Base-by-base conservation (phyloP, 2,113 vertebrate species). In the Malurus alboscapulatus region DNA sequence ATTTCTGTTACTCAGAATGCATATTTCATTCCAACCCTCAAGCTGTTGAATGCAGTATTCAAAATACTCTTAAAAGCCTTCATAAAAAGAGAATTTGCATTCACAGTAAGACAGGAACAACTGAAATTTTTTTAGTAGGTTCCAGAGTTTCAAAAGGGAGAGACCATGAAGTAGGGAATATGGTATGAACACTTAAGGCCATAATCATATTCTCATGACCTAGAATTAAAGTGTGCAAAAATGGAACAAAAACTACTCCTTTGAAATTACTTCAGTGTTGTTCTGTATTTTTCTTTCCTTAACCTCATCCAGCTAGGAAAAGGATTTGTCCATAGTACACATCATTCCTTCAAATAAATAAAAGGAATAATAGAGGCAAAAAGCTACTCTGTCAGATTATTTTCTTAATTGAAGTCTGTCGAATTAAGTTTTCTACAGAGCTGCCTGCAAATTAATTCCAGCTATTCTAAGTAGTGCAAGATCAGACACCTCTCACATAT, bases 181-280 rank as follows among this genome's bases (percentile, higher is more conserved):
- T 0, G 65, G 7, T 27, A 50, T 0, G 0, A 84, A 67, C 36
- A 67, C 14, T 7, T 2, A 55, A 61, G 9, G 20, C 34, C 12
- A 25, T 20, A 77, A 8, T 24, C 44, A 57, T 32, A 12, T 51
- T 71, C 15, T 32, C 47, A 7, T 42, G n/a, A 79, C 15, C 27
- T 42, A 22, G 6, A 90, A 55, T 8, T 62, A 55, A 80, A 80
- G 24, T 0, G 0, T 25, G 26, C 19, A 76, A 65, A 47, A 4
- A 4, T 10, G 4, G 21, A 83, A 86, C 7, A 73, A 81, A 62
- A 93, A 9, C 24, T 18, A 68, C 40, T 51, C 48, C 38, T 89
- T 34, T 63, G 29, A 87, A 94, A 85, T 72, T n/a, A 87, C n/a
- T 87, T 32, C 17, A 66, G 4, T 9, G 17, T 34, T 90, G 40